Base-by-base conservation (phyloP, 1,140 invertebrate species). In the Asbolus verrucosus region DNA sequence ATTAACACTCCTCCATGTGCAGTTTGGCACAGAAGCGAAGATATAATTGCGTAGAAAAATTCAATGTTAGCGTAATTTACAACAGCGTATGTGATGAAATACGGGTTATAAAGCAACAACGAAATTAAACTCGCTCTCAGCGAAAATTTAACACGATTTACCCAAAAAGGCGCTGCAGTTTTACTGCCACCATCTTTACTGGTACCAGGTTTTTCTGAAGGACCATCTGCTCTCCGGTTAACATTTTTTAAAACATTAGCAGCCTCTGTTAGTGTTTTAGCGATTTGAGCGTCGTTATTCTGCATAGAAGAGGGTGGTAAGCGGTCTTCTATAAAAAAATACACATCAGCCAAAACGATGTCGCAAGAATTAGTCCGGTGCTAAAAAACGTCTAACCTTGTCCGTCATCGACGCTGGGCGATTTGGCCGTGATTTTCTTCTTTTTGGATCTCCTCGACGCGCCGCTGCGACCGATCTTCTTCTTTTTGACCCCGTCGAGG, bases 91-190 rank as follows among this genome's bases (percentile, higher is more conserved):
- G 4, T 30, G 27, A 30, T 30, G 9, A n/a, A n/a, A n/a, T n/a
- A n/a, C n/a, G n/a, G n/a, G n/a, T n/a, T n/a, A n/a, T n/a, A n/a
- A n/a, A n/a, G n/a, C n/a, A n/a, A n/a, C n/a, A n/a, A n/a, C n/a
- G n/a, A n/a, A n/a, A n/a, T n/a, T 27, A 43, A 46, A 16, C 41
- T 18, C 46, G 27, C 24, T 19, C 46, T 4, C 11, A 11, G 16
- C 2, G 46, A 19, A 43, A 43, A 14, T 43, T 13, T 19, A 54
- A 27, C 41, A 19, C 24, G 27, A 67, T 77, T 78, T 78, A 78
- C 77, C 77, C 77, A 78, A 70, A 78, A 78, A 18, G 77, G 77
- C 60, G 77, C 77, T 72, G 69, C 70, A 11, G 70, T 38, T 67
- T 73, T 73, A 21, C 61, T 59, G 18, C 46, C 70, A 11, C 30